phyloP scores from a whole-genome alignment of 2,797 vertebrate genomes.

The Nannoperca australis region DNA sequence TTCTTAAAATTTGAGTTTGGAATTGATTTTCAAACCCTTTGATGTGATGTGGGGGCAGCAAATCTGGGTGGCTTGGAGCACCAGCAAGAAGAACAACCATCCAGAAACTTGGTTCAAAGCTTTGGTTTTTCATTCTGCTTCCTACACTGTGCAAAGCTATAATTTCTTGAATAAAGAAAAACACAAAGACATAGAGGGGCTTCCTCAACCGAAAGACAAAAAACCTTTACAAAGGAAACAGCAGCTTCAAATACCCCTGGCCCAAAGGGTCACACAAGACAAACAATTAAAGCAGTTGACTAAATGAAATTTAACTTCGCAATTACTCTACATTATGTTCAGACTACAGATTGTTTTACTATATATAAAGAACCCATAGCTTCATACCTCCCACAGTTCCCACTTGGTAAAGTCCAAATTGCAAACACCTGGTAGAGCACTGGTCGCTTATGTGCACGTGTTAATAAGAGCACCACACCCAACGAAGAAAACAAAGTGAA shows the following conservation, averaged over 20 bases:
- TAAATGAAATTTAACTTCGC: neutral
- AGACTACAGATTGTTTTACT: neutral
- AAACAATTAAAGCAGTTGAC: neutral
- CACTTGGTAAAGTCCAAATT: neutral
- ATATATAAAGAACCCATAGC: neutral
- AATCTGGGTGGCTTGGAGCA: neutral
- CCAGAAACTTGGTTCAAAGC: neutral
- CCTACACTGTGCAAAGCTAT: neutral
- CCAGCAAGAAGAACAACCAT: conserved; percentile 2
- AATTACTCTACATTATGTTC: neutral
- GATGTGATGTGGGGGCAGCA: neutral
- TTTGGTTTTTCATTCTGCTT: neutral
- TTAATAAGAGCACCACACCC: no score
- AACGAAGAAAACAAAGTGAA: neutral
- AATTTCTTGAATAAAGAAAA: conserved; percentile 1
- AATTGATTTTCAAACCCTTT: neutral
- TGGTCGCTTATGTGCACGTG: neutral
- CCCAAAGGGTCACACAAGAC: neutral
- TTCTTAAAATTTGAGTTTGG: neutral
- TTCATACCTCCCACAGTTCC: neutral
- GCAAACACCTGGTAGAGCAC: conserved; percentile 6
- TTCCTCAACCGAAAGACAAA: neutral
- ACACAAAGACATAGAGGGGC: neutral
- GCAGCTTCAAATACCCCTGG: conserved; percentile 10
- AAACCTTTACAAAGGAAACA: neutral